phyloP scores from a whole-genome alignment of 2,797 vertebrate species.

The Melanotaenia boesemani region DNA sequence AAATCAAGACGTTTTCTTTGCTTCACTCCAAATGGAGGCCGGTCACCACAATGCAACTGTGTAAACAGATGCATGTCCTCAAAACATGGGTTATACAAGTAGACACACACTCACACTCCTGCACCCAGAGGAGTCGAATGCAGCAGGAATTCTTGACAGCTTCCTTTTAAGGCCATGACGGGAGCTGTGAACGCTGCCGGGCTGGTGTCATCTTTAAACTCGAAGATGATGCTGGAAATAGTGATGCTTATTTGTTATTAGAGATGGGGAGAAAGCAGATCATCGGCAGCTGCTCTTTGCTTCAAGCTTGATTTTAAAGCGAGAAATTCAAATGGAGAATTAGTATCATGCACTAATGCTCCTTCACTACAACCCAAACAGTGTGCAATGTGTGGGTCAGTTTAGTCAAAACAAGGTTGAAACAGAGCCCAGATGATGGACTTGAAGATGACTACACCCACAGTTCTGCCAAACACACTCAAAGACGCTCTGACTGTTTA shows the following conservation, averaged over 20 bases:
- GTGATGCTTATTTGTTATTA: conserved; percentile 17
- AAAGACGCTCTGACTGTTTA: conserved; percentile 67
- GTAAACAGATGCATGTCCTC: conserved; percentile 24
- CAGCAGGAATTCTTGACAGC: conserved; percentile 40
- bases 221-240: conserved; percentile 38
- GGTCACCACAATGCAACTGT: background rate
- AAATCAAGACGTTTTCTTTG: background rate
- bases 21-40: background rate
- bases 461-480: conserved; percentile 59
- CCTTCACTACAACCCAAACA: conserved; percentile 14
- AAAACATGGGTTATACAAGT: conserved; percentile 4
- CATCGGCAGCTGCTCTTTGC: conserved; percentile 3
- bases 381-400: conserved; percentile 45
- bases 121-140: conserved; percentile 26
- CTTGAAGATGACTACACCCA: conserved; percentile 61
- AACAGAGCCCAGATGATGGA: conserved; percentile 57
- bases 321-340: conserved; percentile 5
- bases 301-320: background rate
- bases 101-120: background rate
- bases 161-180: conserved; percentile 50
- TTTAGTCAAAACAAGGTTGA: conserved; percentile 58
- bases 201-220: conserved; percentile 27
- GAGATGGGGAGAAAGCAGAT: background rate
- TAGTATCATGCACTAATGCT: background rate
- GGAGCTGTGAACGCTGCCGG: conserved; percentile 32